Evolutionary conservation across 1,140 invertebrate species (phyloP).

Genomic region (Drosophila pseudoananassae): DNA sequence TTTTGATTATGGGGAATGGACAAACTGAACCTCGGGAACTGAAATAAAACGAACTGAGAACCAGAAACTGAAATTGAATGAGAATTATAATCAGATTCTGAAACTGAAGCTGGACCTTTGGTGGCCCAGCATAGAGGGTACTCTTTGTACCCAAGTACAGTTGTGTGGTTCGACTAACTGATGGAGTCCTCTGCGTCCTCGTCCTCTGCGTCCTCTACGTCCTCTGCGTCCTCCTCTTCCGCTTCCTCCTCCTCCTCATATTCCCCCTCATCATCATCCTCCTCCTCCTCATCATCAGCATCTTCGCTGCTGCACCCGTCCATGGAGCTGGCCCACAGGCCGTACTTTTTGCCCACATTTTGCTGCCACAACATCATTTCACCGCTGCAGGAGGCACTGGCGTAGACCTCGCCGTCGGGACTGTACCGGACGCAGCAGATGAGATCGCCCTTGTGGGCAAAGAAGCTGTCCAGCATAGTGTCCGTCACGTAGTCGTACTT

Average conservation of each 20-base stretch:
- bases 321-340: not conserved
- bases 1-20: not conserved
- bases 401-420: slow-evolving; percentile 92
- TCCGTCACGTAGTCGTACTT: slow-evolving; percentile 97
- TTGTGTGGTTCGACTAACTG: slow-evolving; percentile 2
- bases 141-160: slow-evolving; percentile 6
- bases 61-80: slow-evolving; percentile 11
- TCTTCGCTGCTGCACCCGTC: not conserved
- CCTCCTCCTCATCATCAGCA: not conserved
- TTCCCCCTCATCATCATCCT: not conserved
- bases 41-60: not conserved
- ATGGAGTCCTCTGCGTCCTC: not conserved
- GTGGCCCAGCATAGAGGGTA: not conserved
- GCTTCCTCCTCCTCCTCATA: no score
- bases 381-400: slow-evolving; percentile 97
- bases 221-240: no score
- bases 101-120: not conserved
- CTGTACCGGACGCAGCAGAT: slow-evolving; percentile 97
- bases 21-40: not conserved
- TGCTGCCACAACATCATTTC: slow-evolving; percentile 97
- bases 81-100: not conserved
- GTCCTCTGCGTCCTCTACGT: not conserved
- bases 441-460: slow-evolving; percentile 91
- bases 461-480: slow-evolving; percentile 91
- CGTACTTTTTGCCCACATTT: slow-evolving; percentile 55